Evolutionary conservation across 2,888 invertebrate species (phyloP), one percentile per base, ranked within the genome.

Genomic region (Zhuqinia jingwanae): DNA sequence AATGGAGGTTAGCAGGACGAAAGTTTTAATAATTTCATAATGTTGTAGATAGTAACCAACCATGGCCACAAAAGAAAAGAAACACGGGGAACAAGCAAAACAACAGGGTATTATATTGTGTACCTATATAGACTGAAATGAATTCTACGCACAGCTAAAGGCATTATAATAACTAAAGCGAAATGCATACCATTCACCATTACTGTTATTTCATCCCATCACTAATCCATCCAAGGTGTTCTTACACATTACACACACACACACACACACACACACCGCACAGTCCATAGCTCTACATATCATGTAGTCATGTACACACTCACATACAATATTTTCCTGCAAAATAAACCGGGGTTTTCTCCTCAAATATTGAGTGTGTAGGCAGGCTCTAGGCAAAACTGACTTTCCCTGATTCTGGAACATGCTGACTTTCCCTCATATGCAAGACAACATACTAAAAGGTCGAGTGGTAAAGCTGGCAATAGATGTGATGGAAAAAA

Each of bases 1-100:
- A 47, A 47, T 25, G 8, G 42, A 42, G 68, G 42, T 27, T 47
- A 45, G 47, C 22, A 47, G n/a, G 25, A 2, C 6, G 45, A 70
- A 70, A 47, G 45, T 47, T 47, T 47, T 70, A 70, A 70, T 70
- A 70, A 17, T 70, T 70, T 70, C 70, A 70, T 70, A 15, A 50
- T 70, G 70, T 70, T 70, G 17, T 20, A 20, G 10, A 30, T 58
- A 2, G 65, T 50, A n/a, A 11, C 47, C 25, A 47, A 70, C 70
- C 70, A 70, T 47, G 22, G 27, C 2, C 53, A 53, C n/a, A 53
- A 53, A 53, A 50, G 3, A n/a, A n/a, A 53, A 53, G 47, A 47
- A n/a, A n/a, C n/a, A n/a, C n/a, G n/a, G n/a, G n/a, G n/a, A n/a
- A n/a, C n/a, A n/a, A n/a, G n/a, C n/a, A n/a, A n/a, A n/a, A n/a